These are phyloP conservation scores for Drosophila funebris DNA, from an alignment of 1,140 invertebrate species.

Conservation along the genomic window DNA sequence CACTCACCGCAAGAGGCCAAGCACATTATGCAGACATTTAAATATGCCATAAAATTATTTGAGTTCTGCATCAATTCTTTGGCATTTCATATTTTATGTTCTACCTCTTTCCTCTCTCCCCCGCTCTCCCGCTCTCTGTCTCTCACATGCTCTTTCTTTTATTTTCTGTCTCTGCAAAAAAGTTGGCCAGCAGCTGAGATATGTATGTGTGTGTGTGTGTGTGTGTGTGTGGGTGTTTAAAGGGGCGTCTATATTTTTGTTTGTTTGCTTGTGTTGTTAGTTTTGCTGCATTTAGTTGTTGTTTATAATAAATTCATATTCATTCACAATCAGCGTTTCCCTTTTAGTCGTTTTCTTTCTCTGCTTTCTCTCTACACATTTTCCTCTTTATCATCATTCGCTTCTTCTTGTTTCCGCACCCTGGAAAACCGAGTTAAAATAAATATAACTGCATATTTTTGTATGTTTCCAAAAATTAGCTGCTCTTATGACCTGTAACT, in stretches of 20 bases:
- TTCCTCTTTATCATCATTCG: not conserved
- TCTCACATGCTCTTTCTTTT: too few relatives aligned
- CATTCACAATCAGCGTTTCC: constrained; percentile 45
- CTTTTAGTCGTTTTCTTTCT: constrained; percentile 9
- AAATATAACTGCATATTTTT: not conserved
- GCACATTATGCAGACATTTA: constrained; percentile 76
- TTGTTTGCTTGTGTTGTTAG: constrained; percentile 32
- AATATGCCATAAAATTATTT: constrained; percentile 80
- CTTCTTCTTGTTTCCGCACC: not conserved
- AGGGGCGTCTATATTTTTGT: constrained; percentile 26
- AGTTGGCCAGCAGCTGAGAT: constrained; percentile 17
- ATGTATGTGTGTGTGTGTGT: not conserved
- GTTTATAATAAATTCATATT: constrained; percentile 48
- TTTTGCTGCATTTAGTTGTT: constrained; percentile 32
- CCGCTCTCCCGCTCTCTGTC: not conserved
- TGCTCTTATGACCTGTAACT: not conserved
- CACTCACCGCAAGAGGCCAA: not conserved
- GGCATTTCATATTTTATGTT: constrained; percentile 5
- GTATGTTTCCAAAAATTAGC: not conserved
- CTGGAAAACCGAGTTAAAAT: not conserved
- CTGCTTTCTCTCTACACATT: not conserved
- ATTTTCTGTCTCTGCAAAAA: constrained; percentile 17
- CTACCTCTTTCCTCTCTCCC: constrained; percentile 4
- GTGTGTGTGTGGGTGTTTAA: constrained; percentile 14
- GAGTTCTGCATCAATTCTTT: constrained; percentile 67